Evolutionary conservation across 1,140 invertebrate genomes (phyloP).

Genomic region (Triops longicaudatus): DNA sequence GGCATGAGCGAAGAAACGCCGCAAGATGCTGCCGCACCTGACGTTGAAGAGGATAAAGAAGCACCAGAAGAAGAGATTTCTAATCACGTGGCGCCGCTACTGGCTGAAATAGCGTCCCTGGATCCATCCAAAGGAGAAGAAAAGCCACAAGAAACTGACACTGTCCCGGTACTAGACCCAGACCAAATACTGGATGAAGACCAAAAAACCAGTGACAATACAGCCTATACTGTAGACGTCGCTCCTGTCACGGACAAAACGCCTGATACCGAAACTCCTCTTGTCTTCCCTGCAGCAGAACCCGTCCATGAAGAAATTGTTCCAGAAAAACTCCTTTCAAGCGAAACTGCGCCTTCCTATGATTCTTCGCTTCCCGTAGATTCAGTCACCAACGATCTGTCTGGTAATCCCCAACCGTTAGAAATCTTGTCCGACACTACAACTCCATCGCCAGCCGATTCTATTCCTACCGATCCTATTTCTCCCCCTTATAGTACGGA

Average conservation of each 20-base stretch:
- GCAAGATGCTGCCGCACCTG: background rate
- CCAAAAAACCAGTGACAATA: background rate
- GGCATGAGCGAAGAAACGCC: constrained; percentile 22
- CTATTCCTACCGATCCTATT: too few species aligned
- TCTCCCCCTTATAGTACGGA: background rate
- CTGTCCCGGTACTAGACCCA: too few species aligned
- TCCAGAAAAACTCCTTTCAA: background rate
- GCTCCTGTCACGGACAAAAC: background rate
- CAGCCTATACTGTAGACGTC: background rate
- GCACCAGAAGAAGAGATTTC: background rate
- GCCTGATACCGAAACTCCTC: background rate
- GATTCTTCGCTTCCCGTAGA: background rate
- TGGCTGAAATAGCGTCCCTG: constrained; percentile 23
- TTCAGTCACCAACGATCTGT: background rate
- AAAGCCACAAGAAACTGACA: background rate
- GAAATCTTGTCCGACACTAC: background rate
- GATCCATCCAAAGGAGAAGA: constrained; percentile 21
- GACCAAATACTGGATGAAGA: background rate
- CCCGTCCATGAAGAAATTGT: constrained; percentile 6
- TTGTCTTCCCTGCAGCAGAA: background rate
- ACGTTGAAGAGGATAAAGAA: background rate
- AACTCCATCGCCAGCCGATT: background rate
- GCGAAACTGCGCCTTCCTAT: background rate
- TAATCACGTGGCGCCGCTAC: background rate
- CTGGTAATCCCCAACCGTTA: background rate